Conservation (phyloP, 2,888 invertebrate genomes). For the Drosophila nr. perissopoda region DNA sequence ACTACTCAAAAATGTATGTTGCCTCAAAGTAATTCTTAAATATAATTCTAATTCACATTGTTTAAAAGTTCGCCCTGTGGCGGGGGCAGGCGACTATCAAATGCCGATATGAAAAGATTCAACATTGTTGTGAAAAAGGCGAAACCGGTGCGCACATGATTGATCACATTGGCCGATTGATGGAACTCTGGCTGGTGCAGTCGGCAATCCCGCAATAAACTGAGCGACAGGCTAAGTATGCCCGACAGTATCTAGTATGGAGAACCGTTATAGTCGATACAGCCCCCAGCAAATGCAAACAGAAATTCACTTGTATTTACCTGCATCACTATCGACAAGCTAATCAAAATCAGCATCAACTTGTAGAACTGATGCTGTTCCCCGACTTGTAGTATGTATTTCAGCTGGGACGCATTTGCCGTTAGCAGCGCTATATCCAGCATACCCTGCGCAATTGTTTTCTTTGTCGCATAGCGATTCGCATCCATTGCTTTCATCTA, state of each 20-base stretch:
- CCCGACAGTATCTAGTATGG: slow-evolving; percentile 90
- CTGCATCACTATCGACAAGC: slow-evolving; percentile 93
- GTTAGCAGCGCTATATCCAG: slow-evolving; percentile 94
- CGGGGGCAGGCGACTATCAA: slow-evolving; percentile 88
- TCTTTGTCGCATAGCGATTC: slow-evolving; percentile 96
- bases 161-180: slow-evolving; percentile 89
- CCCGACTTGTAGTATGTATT: slow-evolving; percentile 94
- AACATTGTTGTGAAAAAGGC: slow-evolving; percentile 91
- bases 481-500: slow-evolving; percentile 92
- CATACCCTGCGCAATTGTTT: slow-evolving; percentile 96
- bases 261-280: slow-evolving; percentile 48
- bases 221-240: slow-evolving; percentile 89
- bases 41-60: slow-evolving; percentile 52
- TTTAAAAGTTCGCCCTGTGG: slow-evolving; percentile 73
- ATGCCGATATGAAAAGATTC: slow-evolving; percentile 91
- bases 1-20: background rate
- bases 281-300: slow-evolving; percentile 18
- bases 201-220: slow-evolving; percentile 91
- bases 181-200: slow-evolving; percentile 90
- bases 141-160: slow-evolving; percentile 89
- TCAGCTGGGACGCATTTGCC: slow-evolving; percentile 94
- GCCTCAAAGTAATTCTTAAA: background rate
- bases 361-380: slow-evolving; percentile 94
- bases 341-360: slow-evolving; percentile 91
- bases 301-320: slow-evolving; percentile 85